Conservation (phyloP, 2,888 invertebrate species). For the Quadroppia sp. region DNA sequence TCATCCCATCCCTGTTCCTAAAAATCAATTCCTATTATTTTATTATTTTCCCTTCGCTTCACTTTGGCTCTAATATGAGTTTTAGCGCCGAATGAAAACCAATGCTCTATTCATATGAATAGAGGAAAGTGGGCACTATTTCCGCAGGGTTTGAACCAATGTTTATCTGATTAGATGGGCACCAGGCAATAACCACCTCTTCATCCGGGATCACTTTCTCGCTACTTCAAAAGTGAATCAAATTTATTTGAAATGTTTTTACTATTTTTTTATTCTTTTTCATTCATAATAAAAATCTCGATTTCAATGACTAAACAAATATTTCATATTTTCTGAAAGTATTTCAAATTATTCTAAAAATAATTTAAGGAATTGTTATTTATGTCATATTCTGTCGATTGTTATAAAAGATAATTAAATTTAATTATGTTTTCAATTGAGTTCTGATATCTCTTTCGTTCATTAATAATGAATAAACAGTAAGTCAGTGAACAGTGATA, state of each 20-base stretch:
- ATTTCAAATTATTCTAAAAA: too few relatives aligned
- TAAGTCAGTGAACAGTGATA: not conserved
- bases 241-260: not conserved
- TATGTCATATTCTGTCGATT: too few relatives aligned
- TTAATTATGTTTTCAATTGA: slow-evolving; percentile 5
- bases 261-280: too few relatives aligned
- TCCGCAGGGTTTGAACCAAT: slow-evolving; percentile 9
- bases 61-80: slow-evolving; percentile 7
- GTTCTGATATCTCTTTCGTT: not conserved
- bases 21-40: slow-evolving; percentile 34
- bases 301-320: too few relatives aligned
- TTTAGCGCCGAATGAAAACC: not conserved
- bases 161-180: slow-evolving; percentile 12
- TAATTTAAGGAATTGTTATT: too few relatives aligned
- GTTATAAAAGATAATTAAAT: not conserved
- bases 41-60: slow-evolving; percentile 8
- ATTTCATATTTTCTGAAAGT: too few relatives aligned
- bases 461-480: not conserved
- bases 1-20: not conserved
- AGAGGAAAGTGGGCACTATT: slow-evolving; percentile 22
- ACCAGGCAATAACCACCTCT: slow-evolving; percentile 1
- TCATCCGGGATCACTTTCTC: not conserved
- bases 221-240: not conserved
- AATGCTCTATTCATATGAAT: slow-evolving; percentile 11
- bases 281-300: too few relatives aligned